These are phyloP conservation scores for Orthonevra nobilis DNA, from an alignment of 2,888 invertebrate genomes.

Conservation along the genomic window DNA sequence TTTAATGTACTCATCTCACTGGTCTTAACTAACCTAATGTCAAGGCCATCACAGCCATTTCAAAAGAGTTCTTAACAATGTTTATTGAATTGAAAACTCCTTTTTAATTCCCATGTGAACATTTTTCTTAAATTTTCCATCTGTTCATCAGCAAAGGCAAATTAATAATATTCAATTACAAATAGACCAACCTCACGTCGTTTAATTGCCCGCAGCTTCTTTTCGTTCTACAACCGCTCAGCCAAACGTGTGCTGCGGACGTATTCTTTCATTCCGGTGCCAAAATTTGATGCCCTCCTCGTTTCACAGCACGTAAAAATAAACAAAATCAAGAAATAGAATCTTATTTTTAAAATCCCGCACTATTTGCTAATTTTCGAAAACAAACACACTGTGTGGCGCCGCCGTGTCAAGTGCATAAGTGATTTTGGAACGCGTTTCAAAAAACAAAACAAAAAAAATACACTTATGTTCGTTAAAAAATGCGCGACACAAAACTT, in stretches of 20 bases:
- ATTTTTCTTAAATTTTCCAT: constrained; percentile 16
- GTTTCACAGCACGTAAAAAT: constrained; percentile 40
- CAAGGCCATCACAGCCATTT: too few relatives aligned
- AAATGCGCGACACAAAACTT: too few relatives aligned
- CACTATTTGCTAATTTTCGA: constrained; percentile 52
- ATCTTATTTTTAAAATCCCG: constrained; percentile 27
- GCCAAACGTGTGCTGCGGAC: constrained; percentile 55
- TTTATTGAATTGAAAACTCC: too few relatives aligned
- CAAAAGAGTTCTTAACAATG: too few relatives aligned
- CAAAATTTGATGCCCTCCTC: constrained; percentile 60
- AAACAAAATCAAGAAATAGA: constrained; percentile 44
- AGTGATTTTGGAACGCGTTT: constrained; percentile 34
- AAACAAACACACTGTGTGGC: constrained; percentile 45
- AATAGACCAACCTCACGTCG: constrained; percentile 59
- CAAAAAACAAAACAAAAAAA: too few relatives aligned
- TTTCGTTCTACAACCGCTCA: constrained; percentile 37
- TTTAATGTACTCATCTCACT: too few relatives aligned
- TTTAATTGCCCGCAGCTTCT: constrained; percentile 52
- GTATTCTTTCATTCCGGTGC: constrained; percentile 39
- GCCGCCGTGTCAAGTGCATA: constrained; percentile 46
- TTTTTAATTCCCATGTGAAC: constrained; percentile 6
- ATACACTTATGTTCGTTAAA: constrained; percentile 1
- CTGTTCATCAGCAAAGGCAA: constrained; percentile 22
- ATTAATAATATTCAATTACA: constrained; percentile 63
- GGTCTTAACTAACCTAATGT: too few relatives aligned